Conservation (phyloP, 2,797 vertebrate genomes). For the Rachycentron canadum region DNA sequence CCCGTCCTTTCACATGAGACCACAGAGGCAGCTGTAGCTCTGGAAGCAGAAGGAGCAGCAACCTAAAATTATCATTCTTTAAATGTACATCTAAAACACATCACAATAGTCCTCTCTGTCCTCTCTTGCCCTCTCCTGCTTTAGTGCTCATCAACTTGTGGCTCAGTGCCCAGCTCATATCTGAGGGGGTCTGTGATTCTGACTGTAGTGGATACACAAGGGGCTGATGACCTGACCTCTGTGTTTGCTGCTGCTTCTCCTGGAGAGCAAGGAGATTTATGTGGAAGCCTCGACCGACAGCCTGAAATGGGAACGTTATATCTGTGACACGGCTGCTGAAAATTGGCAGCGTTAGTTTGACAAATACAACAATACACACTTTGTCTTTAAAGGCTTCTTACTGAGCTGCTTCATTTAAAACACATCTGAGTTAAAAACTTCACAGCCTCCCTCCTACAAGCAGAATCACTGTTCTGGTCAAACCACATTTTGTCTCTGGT, state of each 20-base stretch:
- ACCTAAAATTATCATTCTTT: neutral
- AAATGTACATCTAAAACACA: neutral
- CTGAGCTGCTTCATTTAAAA: neutral
- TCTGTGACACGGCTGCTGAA: neutral
- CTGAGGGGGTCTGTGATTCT: conserved; percentile 40
- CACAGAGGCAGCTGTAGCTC: neutral
- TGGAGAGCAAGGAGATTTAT: neutral
- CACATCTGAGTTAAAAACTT: neutral
- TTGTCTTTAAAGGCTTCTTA: neutral
- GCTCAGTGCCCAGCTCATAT: conserved; percentile 38
- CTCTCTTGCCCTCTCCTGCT: neutral
- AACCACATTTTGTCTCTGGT: conserved; percentile 18
- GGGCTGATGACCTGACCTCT: conserved; percentile 17
- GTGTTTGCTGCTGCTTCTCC: conserved; percentile 16
- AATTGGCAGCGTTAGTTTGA: neutral
- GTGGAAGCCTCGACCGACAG: neutral
- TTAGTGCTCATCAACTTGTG: conserved; percentile 11
- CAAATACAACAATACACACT: neutral
- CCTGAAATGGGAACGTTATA: conserved; percentile 18
- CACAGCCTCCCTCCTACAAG: conserved; percentile 15
- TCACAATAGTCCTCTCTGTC: neutral
- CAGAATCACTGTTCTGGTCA: conserved; percentile 4
- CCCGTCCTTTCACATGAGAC: neutral
- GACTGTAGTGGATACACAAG: conserved; percentile 25
- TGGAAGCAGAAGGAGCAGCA: neutral